phyloP scores from a whole-genome alignment of 1,140 invertebrate species.

The Bombus breviceps region DNA sequence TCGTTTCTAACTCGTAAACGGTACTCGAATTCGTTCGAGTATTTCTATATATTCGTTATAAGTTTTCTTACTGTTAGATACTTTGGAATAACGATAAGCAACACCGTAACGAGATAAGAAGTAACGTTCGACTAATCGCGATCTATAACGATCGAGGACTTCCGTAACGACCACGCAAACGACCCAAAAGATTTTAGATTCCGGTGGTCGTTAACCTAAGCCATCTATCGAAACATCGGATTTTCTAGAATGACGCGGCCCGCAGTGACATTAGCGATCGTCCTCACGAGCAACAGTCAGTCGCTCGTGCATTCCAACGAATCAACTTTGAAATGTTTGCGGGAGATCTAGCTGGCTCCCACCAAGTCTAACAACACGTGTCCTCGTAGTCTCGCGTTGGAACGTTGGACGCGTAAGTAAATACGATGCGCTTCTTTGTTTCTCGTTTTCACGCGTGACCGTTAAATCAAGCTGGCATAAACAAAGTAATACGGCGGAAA shows the following conservation, averaged over 20 bases:
- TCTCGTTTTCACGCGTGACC: not conserved
- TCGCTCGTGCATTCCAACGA: conserved; percentile 56
- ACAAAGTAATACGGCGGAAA: not conserved
- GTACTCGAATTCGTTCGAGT: too few species aligned
- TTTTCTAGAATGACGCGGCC: conserved; percentile 42
- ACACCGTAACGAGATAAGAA: not conserved
- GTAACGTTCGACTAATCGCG: too few species aligned
- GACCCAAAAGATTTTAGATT: not conserved
- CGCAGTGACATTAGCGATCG: conserved; percentile 39
- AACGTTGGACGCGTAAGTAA: too few species aligned
- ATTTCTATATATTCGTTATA: not conserved
- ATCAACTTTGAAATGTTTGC: conserved; percentile 52
- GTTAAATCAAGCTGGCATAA: too few species aligned
- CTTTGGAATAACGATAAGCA: not conserved
- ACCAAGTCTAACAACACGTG: conserved; percentile 51
- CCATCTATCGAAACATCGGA: conserved; percentile 26
- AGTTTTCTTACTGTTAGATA: not conserved
- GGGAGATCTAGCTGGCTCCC: conserved; percentile 46
- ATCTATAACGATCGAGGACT: not conserved
- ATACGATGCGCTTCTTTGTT: not conserved
- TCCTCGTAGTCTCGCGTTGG: not conserved
- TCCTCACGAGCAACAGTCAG: not conserved
- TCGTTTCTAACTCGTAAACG: not conserved
- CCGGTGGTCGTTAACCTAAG: not conserved
- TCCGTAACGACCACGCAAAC: not conserved